Base-by-base conservation (phyloP, 2,888 invertebrate genomes). In the Polia nebulosa region DNA sequence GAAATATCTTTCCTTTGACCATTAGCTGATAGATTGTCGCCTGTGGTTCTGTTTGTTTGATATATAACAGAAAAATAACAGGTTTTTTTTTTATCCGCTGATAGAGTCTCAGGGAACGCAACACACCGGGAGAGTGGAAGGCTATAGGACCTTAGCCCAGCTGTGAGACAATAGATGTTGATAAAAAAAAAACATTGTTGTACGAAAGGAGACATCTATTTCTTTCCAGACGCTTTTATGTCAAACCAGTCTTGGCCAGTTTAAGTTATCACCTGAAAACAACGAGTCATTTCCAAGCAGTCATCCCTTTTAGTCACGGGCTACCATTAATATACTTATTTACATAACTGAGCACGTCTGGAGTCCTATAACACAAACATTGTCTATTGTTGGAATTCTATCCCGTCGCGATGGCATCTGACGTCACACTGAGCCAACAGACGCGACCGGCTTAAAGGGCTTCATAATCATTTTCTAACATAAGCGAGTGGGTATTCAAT, bases 301-400 rank as follows among this genome's bases (percentile, higher is more conserved):
- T 67, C 22, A 47, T 51, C 53, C 63, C 29, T 52, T 52, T 60
- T 49, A 36, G 11, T 51, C n/a, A 41, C 17, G 25, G 36, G 60
- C n/a, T 58, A 36, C n/a, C 34, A 9, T 27, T 27, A 17, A 51
- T n/a, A 11, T 29, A 51, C 51, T n/a, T 71, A 66, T 78, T 78
- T 75, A 78, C 67, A 52, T 67, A 75, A 61, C 45, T 47, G 56
- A 41, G 53, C 70, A 32, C 41, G 51, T 51, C 66, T 58, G 53
- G 44, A 47, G 57, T 77, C 44, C 47, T 3, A 39, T 64, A 61
- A 34, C 58, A 80, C 61, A 64, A 80, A 80, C 53, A 68, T 80
- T 41, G 47, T 62, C 60, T 74, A 80, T 71, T 78, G 67, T 72
- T 75, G 72, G 78, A 75, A 72, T 67, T 76, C 47, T 61, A 72